These are phyloP conservation scores for Aphaenogaster rudis DNA, from an alignment of 1,140 invertebrate species.

Conservation along the genomic window DNA sequence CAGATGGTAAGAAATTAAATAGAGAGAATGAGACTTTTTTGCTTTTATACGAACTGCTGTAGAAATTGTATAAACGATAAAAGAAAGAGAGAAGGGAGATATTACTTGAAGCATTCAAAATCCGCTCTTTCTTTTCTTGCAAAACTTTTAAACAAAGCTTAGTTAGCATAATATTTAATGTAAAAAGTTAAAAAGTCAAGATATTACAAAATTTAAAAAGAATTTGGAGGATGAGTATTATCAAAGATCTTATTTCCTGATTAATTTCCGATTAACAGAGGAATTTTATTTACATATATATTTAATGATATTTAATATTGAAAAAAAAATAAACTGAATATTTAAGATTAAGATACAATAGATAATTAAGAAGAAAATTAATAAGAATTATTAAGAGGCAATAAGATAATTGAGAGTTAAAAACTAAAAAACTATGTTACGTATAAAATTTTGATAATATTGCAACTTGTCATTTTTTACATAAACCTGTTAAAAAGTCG, in stretches of 20 bases:
- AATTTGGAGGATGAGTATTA: not conserved
- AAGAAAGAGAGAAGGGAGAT: not conserved
- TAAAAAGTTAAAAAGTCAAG: not conserved
- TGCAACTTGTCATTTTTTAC: not conserved
- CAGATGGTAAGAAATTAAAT: conserved; percentile 6
- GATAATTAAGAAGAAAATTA: no score
- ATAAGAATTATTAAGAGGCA: no score
- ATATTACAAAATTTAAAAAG: conserved; percentile 17
- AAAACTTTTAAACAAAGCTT: not conserved
- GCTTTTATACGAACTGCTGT: not conserved
- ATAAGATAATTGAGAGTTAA: not conserved
- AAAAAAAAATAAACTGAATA: not conserved
- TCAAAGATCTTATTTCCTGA: not conserved
- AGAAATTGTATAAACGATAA: conserved; percentile 18
- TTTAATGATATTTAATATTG: conserved; percentile 8
- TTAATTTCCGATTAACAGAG: not conserved
- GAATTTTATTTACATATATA: conserved; percentile 7
- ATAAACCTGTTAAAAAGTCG: not conserved
- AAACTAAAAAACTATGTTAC: not conserved
- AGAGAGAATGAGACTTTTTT: not conserved
- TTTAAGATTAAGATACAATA: not conserved
- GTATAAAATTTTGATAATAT: not conserved
- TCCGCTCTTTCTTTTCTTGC: not conserved
- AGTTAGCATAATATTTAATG: conserved; percentile 23
- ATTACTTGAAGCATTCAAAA: not conserved